These are phyloP conservation scores for Diorhabda elongata DNA, from an alignment of 1,140 invertebrate genomes.

Conservation along the genomic window DNA sequence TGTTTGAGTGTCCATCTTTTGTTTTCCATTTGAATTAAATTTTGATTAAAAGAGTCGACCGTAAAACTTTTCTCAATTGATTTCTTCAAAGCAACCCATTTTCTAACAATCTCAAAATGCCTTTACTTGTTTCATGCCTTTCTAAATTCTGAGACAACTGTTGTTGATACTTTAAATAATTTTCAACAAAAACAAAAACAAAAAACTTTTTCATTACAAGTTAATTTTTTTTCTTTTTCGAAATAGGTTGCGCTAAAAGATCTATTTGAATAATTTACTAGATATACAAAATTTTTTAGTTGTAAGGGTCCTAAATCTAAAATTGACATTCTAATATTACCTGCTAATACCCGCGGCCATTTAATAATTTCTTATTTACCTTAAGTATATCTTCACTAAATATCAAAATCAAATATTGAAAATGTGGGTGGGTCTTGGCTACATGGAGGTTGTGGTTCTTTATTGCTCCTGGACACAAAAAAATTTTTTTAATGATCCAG, in stretches of 20 bases:
- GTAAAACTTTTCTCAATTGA: conserved; percentile 10
- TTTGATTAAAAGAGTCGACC: not conserved
- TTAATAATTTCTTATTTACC: no score
- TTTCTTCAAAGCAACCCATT: conserved; percentile 4
- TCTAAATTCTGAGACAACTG: not conserved
- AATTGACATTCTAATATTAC: no score
- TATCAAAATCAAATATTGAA: no score
- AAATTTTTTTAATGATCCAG: no score
- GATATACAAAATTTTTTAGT: conserved; percentile 13
- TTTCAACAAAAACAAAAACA: not conserved
- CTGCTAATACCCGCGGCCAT: no score
- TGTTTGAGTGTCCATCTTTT: not conserved
- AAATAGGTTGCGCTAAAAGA: conserved; percentile 10
- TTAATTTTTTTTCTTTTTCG: conserved; percentile 12
- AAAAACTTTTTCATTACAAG: conserved; percentile 8
- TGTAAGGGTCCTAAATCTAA: conserved; percentile 3
- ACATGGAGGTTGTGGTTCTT: no score
- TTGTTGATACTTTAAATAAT: not conserved
- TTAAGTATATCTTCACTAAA: no score
- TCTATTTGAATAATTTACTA: conserved; percentile 9
- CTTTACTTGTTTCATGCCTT: not conserved
- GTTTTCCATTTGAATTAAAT: no score
- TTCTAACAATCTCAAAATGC: conserved; percentile 1
- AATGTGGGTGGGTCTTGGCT: no score
- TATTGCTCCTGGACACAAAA: no score